phyloP scores from a whole-genome alignment of 2,113 vertebrate species.

The Zosterops lateralis region DNA sequence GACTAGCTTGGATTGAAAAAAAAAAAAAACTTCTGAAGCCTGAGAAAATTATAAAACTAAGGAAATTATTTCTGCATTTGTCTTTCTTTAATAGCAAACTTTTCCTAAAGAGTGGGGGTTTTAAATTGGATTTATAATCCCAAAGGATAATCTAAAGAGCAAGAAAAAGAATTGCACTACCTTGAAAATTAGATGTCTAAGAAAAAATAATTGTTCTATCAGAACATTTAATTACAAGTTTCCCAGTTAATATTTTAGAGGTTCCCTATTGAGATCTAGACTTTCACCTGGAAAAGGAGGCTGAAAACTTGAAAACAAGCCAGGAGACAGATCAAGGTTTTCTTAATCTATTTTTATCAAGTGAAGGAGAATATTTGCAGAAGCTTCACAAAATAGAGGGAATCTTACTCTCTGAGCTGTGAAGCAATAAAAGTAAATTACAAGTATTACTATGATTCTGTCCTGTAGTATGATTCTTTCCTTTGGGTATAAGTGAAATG shows the following conservation, averaged over 20 bases:
- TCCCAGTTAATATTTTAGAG: not conserved
- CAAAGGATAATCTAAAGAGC: not conserved
- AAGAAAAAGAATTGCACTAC: not conserved
- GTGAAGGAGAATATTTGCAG: not conserved
- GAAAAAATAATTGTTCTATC: not conserved
- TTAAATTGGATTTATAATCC: not conserved
- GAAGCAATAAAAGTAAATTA: not conserved
- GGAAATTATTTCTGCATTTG: not conserved
- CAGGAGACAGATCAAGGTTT: not conserved
- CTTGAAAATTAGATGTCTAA: not conserved
- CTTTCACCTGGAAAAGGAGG: not conserved
- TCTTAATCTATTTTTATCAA: not conserved
- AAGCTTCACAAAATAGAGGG: not conserved
- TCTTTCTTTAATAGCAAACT: not conserved
- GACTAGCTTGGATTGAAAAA: not conserved
- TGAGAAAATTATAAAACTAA: not conserved
- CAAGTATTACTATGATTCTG: not conserved
- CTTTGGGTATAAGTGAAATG: not conserved
- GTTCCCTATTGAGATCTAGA: not conserved
- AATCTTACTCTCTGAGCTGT: not conserved
- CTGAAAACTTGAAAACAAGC: not conserved
- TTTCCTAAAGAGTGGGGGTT: fast-evolving
- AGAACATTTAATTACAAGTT: not conserved
- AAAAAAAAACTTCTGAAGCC: not conserved
- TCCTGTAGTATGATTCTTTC: not conserved